Evolutionary conservation across 1,140 invertebrate genomes (phyloP), one percentile per base, ranked within the genome.

Genomic region (Hyposmocoma kahamanoa): DNA sequence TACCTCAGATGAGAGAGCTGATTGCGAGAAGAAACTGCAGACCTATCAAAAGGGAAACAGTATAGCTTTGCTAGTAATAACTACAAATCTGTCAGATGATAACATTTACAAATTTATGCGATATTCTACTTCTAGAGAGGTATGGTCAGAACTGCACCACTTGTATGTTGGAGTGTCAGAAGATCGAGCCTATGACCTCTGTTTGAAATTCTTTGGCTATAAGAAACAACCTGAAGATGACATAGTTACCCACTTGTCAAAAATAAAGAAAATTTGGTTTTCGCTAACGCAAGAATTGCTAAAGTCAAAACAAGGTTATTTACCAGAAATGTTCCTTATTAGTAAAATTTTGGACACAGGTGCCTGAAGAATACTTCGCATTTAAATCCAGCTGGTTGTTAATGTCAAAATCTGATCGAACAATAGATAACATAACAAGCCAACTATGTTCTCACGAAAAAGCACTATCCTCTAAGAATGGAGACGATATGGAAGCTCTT

Each of bases 201-300:
- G 62, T 22, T 54, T 53, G n/a, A 21, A 52, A 20, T 65, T 68
- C 22, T 65, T 68, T 20, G 45, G 43, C 1, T 44, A 26, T n/a
- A 50, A 49, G 24, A 49, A 44, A 22, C 18, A 52, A 24, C 2
- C n/a, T 22, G 18, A 24, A 22, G 28, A 49, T 46, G 55, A 62
- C 42, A 19, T 53, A 18, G 10, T 47, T 3, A 50, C 47, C 6
- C 58, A 47, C 24, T 15, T 60, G 28, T 56, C 49, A 8, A 56
- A 52, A 30, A 11, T 56, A 3, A 51, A 56, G 17, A 56, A 51
- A 10, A 3, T 48, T 48, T n/a, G n/a, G n/a, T n/a, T n/a, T n/a
- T n/a, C n/a, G n/a, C n/a, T n/a, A n/a, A n/a, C n/a, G 49, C 11
- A 42, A 17, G 36, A 42, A 10, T 20, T 55, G 28, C 41, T 39